A percentile compares a stretch with the other conserved stretches of the same genome.
Evolutionary conservation across 2,888 invertebrate genomes (phyloP).

Genomic region (Sicus ferrugineus): DNA sequence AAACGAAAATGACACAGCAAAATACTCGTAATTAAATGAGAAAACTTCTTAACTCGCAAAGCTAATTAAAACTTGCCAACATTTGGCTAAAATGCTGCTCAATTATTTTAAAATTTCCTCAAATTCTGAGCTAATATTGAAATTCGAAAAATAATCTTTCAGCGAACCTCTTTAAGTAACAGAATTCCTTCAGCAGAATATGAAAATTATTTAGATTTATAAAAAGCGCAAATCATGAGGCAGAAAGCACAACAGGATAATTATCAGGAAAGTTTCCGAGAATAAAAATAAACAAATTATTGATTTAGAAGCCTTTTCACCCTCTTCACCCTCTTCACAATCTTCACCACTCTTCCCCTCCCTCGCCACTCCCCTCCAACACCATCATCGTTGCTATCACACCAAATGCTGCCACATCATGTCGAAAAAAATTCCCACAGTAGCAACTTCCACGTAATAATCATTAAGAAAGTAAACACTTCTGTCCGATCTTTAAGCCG

Average conservation of each 20-base stretch:
- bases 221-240: background rate
- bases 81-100: background rate
- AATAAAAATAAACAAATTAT: too few relatives aligned
- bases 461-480: background rate
- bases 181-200: background rate
- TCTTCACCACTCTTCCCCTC: background rate
- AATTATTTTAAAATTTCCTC: constrained; percentile 5
- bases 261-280: too few relatives aligned
- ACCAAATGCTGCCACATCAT: background rate
- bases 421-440: constrained; percentile 20
- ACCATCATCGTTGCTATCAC: too few relatives aligned
- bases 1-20: background rate
- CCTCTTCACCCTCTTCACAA: too few relatives aligned
- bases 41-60: background rate
- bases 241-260: background rate
- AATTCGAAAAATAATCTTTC: background rate
- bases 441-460: constrained; percentile 5
- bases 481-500: background rate
- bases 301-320: too few relatives aligned
- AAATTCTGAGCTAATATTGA: background rate
- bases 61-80: constrained; percentile 18
- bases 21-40: too few relatives aligned
- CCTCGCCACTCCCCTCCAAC: background rate
- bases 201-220: background rate
- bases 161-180: background rate